Percentiles rank a stretch among this genome's conserved stretches.
phyloP scores from a whole-genome alignment of 2,797 vertebrate genomes.

The Tapera naevia region DNA sequence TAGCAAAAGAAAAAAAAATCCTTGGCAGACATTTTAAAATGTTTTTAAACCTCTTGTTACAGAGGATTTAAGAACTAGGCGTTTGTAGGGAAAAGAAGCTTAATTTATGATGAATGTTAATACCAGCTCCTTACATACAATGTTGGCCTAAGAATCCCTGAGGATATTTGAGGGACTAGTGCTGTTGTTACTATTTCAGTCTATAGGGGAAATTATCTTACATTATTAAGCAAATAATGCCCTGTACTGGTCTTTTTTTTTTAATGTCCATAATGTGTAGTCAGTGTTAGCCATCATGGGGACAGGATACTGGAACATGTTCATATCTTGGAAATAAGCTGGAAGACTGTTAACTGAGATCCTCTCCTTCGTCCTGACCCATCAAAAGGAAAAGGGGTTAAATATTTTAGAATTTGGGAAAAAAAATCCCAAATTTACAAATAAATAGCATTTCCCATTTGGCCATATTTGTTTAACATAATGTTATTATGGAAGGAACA shows the following conservation, averaged over 20 bases:
- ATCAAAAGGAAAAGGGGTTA: neutral
- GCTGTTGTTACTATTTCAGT: conserved; percentile 25
- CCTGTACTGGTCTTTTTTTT: neutral
- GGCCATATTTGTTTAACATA: neutral
- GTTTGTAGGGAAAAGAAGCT: conserved; percentile 13
- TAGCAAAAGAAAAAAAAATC: neutral
- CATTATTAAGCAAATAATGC: conserved; percentile 37
- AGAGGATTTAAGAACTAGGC: conserved; percentile 20
- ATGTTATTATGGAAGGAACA: neutral
- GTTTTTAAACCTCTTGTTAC: conserved; percentile 27
- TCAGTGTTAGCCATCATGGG: neutral
- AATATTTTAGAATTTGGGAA: neutral
- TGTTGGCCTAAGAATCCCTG: conserved; percentile 19
- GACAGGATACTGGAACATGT: neutral
- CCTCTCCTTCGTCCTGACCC: neutral
- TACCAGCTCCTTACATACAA: neutral
- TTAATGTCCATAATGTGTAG: neutral
- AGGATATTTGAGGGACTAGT: conserved; percentile 5
- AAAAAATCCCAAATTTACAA: neutral
- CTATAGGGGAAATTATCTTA: neutral
- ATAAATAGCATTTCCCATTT: neutral
- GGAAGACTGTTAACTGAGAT: neutral
- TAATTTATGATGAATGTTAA: conserved; percentile 54
- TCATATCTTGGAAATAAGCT: neutral
- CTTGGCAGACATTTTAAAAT: neutral